phyloP scores from a whole-genome alignment of 2,113 vertebrate species.

The Mugil cephalus region DNA sequence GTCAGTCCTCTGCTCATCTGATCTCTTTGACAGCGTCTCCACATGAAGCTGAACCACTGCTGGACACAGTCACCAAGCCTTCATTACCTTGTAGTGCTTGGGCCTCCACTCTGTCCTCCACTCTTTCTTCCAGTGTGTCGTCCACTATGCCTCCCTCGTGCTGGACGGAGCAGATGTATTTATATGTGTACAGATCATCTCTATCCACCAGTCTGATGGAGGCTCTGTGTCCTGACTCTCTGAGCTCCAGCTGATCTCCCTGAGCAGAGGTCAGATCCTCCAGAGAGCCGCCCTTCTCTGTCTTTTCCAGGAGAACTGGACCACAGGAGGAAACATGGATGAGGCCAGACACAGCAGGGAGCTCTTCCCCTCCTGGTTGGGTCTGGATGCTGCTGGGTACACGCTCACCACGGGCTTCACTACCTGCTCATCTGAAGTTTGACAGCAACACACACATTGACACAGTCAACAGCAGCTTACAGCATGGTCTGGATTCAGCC shows the following conservation, averaged over 20 bases:
- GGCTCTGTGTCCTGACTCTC: not conserved
- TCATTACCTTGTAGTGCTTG: slow-evolving; percentile 5
- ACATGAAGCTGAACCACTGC: no score
- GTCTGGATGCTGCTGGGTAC: slow-evolving; percentile 30
- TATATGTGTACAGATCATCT: not conserved
- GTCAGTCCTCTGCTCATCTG: no score
- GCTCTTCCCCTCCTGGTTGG: slow-evolving; percentile 22
- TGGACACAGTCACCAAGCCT: not conserved
- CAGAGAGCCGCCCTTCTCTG: not conserved
- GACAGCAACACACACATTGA: no score
- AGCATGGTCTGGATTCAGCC: no score
- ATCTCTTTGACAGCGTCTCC: not conserved
- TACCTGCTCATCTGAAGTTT: slow-evolving; percentile 10
- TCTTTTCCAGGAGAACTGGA: slow-evolving; percentile 44
- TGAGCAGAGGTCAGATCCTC: not conserved
- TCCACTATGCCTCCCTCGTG: slow-evolving; percentile 22
- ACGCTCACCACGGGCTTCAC: slow-evolving; percentile 39
- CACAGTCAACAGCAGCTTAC: no score
- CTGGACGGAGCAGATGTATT: slow-evolving; percentile 27
- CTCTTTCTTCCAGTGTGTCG: no score
- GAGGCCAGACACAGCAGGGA: slow-evolving; percentile 49
- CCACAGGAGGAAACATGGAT: slow-evolving; percentile 51
- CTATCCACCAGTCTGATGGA: slow-evolving; percentile 2
- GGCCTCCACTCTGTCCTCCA: no score
- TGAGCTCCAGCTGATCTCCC: slow-evolving; percentile 31